phyloP scores from a whole-genome alignment of 1,140 invertebrate species.

The Aphis gossypii region DNA sequence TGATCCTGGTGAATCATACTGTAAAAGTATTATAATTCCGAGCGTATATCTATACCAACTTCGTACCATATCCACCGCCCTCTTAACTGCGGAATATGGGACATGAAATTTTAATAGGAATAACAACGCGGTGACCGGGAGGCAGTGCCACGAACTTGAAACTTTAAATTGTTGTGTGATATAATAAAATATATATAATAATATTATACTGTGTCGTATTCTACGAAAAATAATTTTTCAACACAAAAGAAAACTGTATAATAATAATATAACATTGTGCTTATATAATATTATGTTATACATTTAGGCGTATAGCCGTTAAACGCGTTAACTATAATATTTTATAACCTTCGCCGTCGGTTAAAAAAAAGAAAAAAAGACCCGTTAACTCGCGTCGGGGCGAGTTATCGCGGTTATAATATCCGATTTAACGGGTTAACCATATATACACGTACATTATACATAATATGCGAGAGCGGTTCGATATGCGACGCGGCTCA shows the following conservation, averaged over 20 bases:
- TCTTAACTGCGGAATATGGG: neutral
- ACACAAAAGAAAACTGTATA: neutral
- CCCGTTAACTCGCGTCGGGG: neutral
- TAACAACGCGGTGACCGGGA: neutral
- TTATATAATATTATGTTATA: neutral
- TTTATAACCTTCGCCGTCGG: neutral
- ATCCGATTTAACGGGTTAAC: conserved; percentile 29
- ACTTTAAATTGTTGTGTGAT: neutral
- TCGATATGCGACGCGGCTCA: neutral
- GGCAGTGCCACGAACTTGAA: neutral
- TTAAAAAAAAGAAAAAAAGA: conserved; percentile 7
- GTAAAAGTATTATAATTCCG: neutral
- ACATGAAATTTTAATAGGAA: neutral
- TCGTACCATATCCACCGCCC: neutral
- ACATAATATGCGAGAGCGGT: neutral
- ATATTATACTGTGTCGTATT: neutral
- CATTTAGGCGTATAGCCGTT: neutral
- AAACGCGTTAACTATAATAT: neutral
- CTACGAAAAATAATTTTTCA: neutral
- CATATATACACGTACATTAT: neutral
- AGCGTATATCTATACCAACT: neutral
- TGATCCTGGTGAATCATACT: neutral
- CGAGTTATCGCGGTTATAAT: conserved; percentile 4
- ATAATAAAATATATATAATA: neutral
- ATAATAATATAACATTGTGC: neutral